Percentiles rank a stretch among this genome's conserved stretches.
These are phyloP conservation scores for Mercenaria mercenaria DNA, from an alignment of 1,140 invertebrate species.

Conservation along the genomic window DNA sequence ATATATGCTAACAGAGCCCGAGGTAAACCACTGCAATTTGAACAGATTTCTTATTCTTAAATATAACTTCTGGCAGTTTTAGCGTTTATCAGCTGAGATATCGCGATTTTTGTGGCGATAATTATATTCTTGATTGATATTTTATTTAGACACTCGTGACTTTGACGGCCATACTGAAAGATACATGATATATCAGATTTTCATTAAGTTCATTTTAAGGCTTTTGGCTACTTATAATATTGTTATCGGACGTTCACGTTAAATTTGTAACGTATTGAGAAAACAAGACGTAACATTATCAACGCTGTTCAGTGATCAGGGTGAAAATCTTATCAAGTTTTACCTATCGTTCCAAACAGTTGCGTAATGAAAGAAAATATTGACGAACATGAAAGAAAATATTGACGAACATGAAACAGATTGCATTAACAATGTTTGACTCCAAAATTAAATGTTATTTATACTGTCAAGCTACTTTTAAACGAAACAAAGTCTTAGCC, in stretches of 20 bases:
- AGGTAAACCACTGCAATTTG: not conserved
- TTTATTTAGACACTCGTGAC: slow-evolving; percentile 69
- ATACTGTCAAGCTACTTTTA: too few relatives aligned
- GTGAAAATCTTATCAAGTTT: not conserved
- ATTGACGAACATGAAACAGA: too few relatives aligned
- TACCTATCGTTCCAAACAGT: not conserved
- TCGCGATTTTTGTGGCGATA: slow-evolving; percentile 39
- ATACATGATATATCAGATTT: slow-evolving; percentile 34
- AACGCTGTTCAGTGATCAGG: not conserved
- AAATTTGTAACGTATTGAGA: slow-evolving; percentile 14
- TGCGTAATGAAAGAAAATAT: too few relatives aligned
- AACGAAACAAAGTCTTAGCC: too few relatives aligned
- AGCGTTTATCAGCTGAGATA: not conserved
- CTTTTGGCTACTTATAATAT: not conserved
- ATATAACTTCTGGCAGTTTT: slow-evolving; percentile 2
- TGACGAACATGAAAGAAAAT: too few relatives aligned
- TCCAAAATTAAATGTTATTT: too few relatives aligned
- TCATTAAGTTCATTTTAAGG: not conserved
- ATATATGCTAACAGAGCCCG: too few relatives aligned
- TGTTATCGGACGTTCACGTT: not conserved
- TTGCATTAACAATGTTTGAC: too few relatives aligned
- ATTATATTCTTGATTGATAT: slow-evolving; percentile 65
- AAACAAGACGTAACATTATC: not conserved
- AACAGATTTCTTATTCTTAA: slow-evolving; percentile 7
- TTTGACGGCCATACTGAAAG: slow-evolving; percentile 63